phyloP scores from a whole-genome alignment of 2,113 vertebrate genomes.

The Talpa occidentalis region DNA sequence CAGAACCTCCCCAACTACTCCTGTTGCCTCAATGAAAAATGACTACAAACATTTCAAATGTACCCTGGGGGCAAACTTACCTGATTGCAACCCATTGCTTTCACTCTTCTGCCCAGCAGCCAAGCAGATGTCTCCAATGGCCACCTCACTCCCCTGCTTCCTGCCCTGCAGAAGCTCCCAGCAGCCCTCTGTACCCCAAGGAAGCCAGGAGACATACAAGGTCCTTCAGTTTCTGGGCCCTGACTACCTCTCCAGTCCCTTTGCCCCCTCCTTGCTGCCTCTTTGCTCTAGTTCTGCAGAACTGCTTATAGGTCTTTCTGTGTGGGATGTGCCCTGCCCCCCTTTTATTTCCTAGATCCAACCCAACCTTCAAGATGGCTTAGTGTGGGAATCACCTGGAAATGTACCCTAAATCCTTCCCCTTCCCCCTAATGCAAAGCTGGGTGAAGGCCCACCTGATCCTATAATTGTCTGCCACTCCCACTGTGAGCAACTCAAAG shows the following conservation, averaged over 20 bases:
- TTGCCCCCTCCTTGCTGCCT: neutral
- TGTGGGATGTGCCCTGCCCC: neutral
- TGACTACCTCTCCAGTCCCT: neutral
- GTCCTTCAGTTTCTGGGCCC: neutral
- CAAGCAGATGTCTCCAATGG: neutral
- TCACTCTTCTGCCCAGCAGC: neutral
- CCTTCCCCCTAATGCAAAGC: neutral
- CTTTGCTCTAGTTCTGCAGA: neutral
- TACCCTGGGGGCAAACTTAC: neutral
- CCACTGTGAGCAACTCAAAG: neutral
- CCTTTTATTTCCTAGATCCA: neutral
- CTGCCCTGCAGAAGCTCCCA: neutral
- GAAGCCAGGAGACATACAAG: neutral
- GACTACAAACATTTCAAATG: neutral
- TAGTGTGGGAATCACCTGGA: neutral
- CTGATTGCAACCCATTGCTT: neutral
- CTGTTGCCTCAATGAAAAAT: neutral
- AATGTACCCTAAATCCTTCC: neutral
- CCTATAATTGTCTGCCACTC: neutral
- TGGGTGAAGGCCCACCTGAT: neutral
- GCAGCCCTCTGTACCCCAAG: neutral
- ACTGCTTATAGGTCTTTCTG: neutral
- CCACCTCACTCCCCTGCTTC: neutral
- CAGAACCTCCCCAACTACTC: neutral
- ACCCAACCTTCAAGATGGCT: neutral